phyloP scores from a whole-genome alignment of 2,113 vertebrate species.

The Scomber japonicus region DNA sequence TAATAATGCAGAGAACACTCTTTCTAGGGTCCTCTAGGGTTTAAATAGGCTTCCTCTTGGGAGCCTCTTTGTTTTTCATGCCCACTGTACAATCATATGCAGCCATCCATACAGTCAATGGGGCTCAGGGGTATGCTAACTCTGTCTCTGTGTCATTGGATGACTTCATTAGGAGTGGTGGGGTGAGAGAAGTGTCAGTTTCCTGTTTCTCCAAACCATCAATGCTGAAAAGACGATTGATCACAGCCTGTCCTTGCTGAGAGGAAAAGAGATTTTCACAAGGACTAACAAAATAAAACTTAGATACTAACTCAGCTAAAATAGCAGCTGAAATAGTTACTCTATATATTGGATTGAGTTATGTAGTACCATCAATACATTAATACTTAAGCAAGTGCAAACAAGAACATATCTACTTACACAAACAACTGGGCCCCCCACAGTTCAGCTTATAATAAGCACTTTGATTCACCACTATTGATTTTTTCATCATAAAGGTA shows the following conservation, averaged over 20 bases:
- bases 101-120: constrained; percentile 33
- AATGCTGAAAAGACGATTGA: constrained; percentile 23
- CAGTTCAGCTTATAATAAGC: not conserved
- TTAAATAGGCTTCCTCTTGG: constrained; percentile 38
- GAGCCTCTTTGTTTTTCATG: constrained; percentile 44
- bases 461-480: not conserved
- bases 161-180: constrained; percentile 54
- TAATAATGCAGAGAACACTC: constrained; percentile 43
- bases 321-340: not conserved
- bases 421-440: not conserved
- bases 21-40: constrained; percentile 29
- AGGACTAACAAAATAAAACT: constrained; percentile 13
- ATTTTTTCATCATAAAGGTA: constrained; percentile 4
- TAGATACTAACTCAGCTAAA: not conserved
- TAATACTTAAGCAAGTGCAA: constrained; percentile 10
- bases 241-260: constrained; percentile 36
- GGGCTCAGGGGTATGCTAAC: constrained; percentile 45
- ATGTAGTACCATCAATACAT: not conserved
- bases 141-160: constrained; percentile 44
- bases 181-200: constrained; percentile 42
- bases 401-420: constrained; percentile 6
- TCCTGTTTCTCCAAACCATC: constrained; percentile 29
- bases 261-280: constrained; percentile 23
- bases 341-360: not conserved
- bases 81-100: constrained; percentile 15